Percentiles rank a stretch among this genome's conserved stretches.
These are phyloP conservation scores for Ceratina japonica DNA, from an alignment of 1,140 invertebrate species.

Conservation along the genomic window DNA sequence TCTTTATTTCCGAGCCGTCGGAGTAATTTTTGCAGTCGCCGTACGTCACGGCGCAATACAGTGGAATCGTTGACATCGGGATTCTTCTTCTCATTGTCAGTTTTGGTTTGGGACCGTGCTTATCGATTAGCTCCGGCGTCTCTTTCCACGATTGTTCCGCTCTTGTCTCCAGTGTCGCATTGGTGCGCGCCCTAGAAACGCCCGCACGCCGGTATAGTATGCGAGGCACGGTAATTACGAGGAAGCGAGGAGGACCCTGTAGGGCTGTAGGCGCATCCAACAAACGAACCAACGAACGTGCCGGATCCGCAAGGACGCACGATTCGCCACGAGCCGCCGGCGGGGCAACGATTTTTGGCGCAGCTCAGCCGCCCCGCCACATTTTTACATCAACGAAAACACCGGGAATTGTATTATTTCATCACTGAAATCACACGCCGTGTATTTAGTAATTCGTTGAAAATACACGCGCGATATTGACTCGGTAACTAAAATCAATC, in stretches of 20 bases:
- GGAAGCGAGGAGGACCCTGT: conserved; percentile 50
- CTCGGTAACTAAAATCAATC: too few species aligned
- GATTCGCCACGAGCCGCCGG: conserved; percentile 34
- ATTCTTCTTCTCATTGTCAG: conserved; percentile 62
- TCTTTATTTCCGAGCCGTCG: too few species aligned
- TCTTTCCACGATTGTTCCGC: conserved; percentile 63
- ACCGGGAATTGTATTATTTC: too few species aligned
- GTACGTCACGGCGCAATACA: not conserved
- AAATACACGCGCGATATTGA: too few species aligned
- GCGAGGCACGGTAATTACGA: conserved; percentile 63
- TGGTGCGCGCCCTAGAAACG: conserved; percentile 58
- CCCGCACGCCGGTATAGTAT: conserved; percentile 56
- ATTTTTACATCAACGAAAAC: not conserved
- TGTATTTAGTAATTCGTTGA: too few species aligned
- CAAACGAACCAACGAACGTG: conserved; percentile 33
- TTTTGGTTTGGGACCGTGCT: conserved; percentile 61
- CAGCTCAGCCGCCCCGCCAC: not conserved
- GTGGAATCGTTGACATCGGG: conserved; percentile 41
- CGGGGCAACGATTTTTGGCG: conserved; percentile 35
- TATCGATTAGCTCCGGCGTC: conserved; percentile 62
- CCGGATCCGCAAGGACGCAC: conserved; percentile 42
- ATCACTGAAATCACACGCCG: too few species aligned
- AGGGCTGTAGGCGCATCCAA: conserved; percentile 38
- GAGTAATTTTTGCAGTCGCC: too few species aligned
- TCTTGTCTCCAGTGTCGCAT: conserved; percentile 61